Evolutionary conservation across 2,888 invertebrate genomes (phyloP), one percentile per base, ranked within the genome.

Genomic region (Tetropium fuscum): DNA sequence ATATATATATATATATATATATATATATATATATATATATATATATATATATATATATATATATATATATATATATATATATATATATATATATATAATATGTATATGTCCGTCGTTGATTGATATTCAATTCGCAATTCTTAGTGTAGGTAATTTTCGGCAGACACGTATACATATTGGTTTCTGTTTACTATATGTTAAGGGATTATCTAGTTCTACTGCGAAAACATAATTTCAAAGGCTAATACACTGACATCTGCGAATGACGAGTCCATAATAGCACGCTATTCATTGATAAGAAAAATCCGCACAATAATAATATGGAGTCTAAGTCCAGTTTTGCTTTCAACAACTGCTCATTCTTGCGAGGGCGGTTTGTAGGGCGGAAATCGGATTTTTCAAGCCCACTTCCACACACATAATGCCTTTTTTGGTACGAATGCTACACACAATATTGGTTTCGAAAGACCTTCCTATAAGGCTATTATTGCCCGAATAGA

Each of bases 361-460:
- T 74, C 74, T 72, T 75, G 74, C 67, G 79, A 77, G 78, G 78
- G 78, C 74, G 78, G 78, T 75, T 79, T 74, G 72, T 70, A 75
- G 73, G 75, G 75, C 79, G 78, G 79, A 81, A 81, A 81, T 81
- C 79, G 80, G 80, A 81, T 81, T 80, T 80, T 81, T 81, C 81
- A 80, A 81, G 80, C 79, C 80, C 79, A 81, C 81, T 81, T 81
- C 81, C 80, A 80, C 79, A 73, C 74, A 71, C 71, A 81, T 77
- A 81, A 80, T 70, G 70, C 68, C 69, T 58, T 69, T n/a, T 68
- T 69, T 70, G 63, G 64, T 66, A 64, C 58, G 60, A 68, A 66
- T 66, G 49, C 64, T 48, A 47, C 70, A 73, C 74, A 79, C 78
- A 80, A 78, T 78, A 72, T 73, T 71, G 70, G 72, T 73, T 77